A percentile compares a stretch with the other conserved stretches of the same genome.
These are phyloP conservation scores for Anoplius nigerrimus DNA, from an alignment of 2,888 invertebrate species.

Conservation along the genomic window DNA sequence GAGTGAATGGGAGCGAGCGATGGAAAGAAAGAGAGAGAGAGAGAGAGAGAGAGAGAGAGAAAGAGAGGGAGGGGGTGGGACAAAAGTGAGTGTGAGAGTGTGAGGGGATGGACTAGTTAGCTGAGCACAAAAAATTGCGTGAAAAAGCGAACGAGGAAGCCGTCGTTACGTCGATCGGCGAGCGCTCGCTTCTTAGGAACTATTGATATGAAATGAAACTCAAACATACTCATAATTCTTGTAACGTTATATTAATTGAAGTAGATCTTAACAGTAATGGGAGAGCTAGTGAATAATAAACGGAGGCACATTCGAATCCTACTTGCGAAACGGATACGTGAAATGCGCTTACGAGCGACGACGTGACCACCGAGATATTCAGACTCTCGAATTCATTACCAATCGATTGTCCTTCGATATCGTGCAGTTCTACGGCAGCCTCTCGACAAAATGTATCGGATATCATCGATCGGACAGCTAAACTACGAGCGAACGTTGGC, in stretches of 20 bases:
- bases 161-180: constrained; percentile 3
- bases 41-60: constrained; percentile 13
- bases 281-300: constrained; percentile 30
- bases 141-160: background rate
- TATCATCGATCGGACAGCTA: too few relatives aligned
- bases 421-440: too few relatives aligned
- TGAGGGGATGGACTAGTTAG: background rate
- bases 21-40: background rate
- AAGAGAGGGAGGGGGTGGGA: constrained; percentile 39
- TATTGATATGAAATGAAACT: constrained; percentile 24
- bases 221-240: constrained; percentile 56
- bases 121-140: constrained; percentile 14
- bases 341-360: background rate
- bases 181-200: constrained; percentile 26
- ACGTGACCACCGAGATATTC: too few relatives aligned
- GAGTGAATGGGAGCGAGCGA: constrained; percentile 38
- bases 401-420: too few relatives aligned
- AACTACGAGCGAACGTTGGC: too few relatives aligned
- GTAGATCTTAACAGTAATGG: constrained; percentile 37
- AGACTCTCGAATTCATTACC: too few relatives aligned
- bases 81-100: constrained; percentile 1
- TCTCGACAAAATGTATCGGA: too few relatives aligned
- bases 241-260: constrained; percentile 50
- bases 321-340: constrained; percentile 13
- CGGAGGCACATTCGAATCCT: constrained; percentile 14